Base-by-base conservation (phyloP, 2,888 invertebrate species). In the Euzophera pinguis region DNA sequence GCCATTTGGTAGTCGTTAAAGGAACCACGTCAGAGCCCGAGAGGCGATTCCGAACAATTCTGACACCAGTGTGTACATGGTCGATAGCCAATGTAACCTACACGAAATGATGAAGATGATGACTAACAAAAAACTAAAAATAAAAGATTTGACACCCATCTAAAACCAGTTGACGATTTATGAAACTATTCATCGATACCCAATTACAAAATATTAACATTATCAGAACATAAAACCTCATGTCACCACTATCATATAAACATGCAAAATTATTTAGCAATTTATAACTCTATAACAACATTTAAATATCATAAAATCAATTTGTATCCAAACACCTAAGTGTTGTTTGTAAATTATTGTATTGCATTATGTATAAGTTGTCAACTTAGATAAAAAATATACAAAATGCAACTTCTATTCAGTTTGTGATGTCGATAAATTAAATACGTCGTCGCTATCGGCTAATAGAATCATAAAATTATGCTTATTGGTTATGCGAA, bases 401-500 rank as follows among this genome's bases (percentile, higher is more conserved):
- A 22, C 29, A 27, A 29, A 29, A 45, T 45, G 45, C 45, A 45
- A 14, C 32, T 45, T 34, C 14, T 34, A n/a, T 29, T 13, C 14
- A 10, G 34, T 14, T 39, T 39, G 14, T 39, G 22, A 2, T 14
- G 39, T 39, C 35, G 12, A 51, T 51, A 45, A 32, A 45, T 27
- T 51, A 37, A 32, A 45, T 13, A 16, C 32, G 52, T 41, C 49
- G 27, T 55, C 48, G 56, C 55, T 57, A 59, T 59, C 51, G 50
- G 56, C 60, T 71, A 63, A 74, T 72, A 69, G 62, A 70, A 64
- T 64, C 69, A 72, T 78, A 73, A 73, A 69, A 77, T 78, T 78
- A 79, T 78, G 74, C 61, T 68, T 69, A 77, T 70, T 63, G 63
- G 53, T 57, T 45, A 61, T 65, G 65, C 60, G 47, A 53, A 70